Percentiles rank a stretch among this genome's conserved stretches.
phyloP scores from a whole-genome alignment of 1,140 invertebrate genomes.

The Drosophila kikkawai region DNA sequence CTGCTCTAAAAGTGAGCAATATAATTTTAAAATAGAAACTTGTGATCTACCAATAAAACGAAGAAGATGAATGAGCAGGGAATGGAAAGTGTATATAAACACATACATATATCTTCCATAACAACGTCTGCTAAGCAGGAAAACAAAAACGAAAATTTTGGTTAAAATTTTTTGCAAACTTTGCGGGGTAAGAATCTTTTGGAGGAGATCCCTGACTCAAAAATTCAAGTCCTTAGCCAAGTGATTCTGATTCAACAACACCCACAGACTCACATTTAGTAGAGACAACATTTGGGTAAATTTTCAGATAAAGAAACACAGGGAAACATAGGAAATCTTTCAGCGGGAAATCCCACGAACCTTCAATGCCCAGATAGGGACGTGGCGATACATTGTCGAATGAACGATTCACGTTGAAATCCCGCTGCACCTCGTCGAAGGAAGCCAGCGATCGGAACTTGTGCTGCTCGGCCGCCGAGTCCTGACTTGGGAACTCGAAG shows the following conservation, averaged over 20 bases:
- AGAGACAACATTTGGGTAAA: not conserved
- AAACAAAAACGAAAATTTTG: not conserved
- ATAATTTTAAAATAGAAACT: constrained; percentile 39
- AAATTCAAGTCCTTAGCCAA: not conserved
- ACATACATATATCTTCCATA: not conserved
- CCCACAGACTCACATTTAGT: not conserved
- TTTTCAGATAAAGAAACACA: not conserved
- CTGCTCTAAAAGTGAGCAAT: constrained; percentile 24
- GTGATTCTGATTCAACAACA: constrained; percentile 1
- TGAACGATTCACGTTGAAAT: constrained; percentile 64
- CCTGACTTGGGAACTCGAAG: constrained; percentile 51
- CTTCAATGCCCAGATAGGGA: constrained; percentile 75
- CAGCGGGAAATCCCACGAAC: constrained; percentile 48
- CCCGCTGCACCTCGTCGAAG: constrained; percentile 55
- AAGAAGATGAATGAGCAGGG: constrained; percentile 2
- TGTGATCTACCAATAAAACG: constrained; percentile 20
- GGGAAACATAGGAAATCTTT: constrained; percentile 1
- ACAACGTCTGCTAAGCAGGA: not conserved
- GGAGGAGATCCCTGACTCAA: not conserved
- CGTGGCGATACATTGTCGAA: constrained; percentile 82
- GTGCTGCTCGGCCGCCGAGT: not conserved
- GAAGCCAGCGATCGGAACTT: constrained; percentile 56
- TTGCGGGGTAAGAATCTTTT: not conserved
- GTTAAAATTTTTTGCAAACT: not conserved
- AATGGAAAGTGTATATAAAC: constrained; percentile 2